These are phyloP conservation scores for Oegoconia quadripuncta DNA, from an alignment of 2,888 invertebrate species.

Conservation along the genomic window DNA sequence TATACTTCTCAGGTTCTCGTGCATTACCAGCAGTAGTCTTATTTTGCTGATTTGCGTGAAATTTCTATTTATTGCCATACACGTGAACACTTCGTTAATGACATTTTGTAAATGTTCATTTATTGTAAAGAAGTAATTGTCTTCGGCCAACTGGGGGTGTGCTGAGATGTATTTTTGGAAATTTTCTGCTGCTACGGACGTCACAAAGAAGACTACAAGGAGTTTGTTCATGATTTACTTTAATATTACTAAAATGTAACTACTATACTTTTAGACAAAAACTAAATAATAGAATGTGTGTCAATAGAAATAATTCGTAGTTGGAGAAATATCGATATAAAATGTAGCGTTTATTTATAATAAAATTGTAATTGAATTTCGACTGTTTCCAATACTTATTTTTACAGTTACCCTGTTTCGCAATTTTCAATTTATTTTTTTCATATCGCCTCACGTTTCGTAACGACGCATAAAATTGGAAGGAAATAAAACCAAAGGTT, in stretches of 20 bases:
- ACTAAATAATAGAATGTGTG: background rate
- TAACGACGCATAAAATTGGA: no score
- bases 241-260: background rate
- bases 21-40: slow-evolving; percentile 29
- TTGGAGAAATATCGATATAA: no score
- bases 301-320: background rate
- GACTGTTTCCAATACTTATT: no score
- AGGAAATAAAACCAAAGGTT: no score
- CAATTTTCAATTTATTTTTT: no score
- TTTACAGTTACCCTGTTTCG: no score
- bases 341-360: no score
- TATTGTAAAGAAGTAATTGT: slow-evolving; percentile 25
- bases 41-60: slow-evolving; percentile 23
- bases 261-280: no score
- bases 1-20: slow-evolving; percentile 30
- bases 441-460: no score
- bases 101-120: slow-evolving; percentile 26
- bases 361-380: no score
- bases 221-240: background rate
- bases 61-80: slow-evolving; percentile 25
- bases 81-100: slow-evolving; percentile 32
- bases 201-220: background rate
- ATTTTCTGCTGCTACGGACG: background rate
- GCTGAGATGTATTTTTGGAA: background rate
- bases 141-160: slow-evolving; percentile 17